Conservation (phyloP, 2,888 invertebrate species). For the Metallyticus violacea region DNA sequence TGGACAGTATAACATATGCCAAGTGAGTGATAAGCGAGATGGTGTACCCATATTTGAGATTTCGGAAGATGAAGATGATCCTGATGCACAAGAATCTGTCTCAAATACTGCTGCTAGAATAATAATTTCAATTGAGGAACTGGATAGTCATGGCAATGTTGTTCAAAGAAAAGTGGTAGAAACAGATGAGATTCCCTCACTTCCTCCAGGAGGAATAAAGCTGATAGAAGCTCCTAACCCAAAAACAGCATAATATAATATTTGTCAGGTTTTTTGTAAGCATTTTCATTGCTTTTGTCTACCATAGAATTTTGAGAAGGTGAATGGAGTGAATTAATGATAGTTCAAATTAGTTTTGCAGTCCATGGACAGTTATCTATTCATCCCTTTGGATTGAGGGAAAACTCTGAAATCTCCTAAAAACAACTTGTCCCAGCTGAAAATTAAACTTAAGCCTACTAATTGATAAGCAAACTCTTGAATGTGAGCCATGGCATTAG, state of each 20-base stretch:
- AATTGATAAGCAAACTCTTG: no score
- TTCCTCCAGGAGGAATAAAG: background rate
- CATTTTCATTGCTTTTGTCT: no score
- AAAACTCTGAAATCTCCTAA: no score
- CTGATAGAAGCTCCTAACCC: background rate
- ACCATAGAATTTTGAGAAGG: no score
- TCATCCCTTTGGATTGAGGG: no score
- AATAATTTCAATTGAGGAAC: slow-evolving; percentile 63
- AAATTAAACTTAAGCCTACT: no score
- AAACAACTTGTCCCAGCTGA: no score
- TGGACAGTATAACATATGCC: slow-evolving; percentile 28
- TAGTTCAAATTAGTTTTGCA: no score
- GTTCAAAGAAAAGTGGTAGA: slow-evolving; percentile 58
- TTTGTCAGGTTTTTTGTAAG: no score
- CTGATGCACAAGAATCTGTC: slow-evolving; percentile 44
- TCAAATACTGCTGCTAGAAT: slow-evolving; percentile 47
- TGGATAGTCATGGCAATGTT: slow-evolving; percentile 64
- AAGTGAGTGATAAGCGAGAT: slow-evolving; percentile 34
- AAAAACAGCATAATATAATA: background rate
- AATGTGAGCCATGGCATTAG: no score
- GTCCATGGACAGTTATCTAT: no score
- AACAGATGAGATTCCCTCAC: slow-evolving; percentile 47
- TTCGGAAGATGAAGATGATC: slow-evolving; percentile 33
- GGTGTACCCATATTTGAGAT: slow-evolving; percentile 33
- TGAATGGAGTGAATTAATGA: no score